These are phyloP conservation scores for Clarias batrachus DNA, from an alignment of 2,113 vertebrate genomes.

Conservation along the genomic window DNA sequence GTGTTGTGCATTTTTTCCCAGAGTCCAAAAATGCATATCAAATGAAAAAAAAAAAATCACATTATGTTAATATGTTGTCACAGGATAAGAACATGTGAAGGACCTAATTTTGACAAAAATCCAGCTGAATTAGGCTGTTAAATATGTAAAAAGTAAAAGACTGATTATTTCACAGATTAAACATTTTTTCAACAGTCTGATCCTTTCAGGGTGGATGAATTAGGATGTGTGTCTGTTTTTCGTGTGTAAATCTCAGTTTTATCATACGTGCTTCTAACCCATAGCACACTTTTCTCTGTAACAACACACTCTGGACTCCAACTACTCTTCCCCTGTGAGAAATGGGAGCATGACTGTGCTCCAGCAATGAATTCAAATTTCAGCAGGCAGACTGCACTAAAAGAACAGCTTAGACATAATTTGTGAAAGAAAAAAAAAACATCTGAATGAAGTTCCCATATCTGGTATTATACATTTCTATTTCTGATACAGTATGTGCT, in stretches of 20 bases:
- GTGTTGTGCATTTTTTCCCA: too few species aligned
- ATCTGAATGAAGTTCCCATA: neutral
- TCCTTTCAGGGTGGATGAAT: neutral
- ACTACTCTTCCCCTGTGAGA: slow-evolving; percentile 16
- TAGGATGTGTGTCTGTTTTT: neutral
- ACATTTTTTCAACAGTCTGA: neutral
- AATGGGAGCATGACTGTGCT: slow-evolving; percentile 19
- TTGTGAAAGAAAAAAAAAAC: slow-evolving; percentile 32
- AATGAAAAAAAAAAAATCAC: too few species aligned
- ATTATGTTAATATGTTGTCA: too few species aligned
- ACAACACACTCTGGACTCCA: neutral
- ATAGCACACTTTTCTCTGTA: neutral
- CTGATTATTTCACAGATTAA: neutral
- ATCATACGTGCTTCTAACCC: neutral
- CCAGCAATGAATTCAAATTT: slow-evolving; percentile 26
- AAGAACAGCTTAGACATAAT: slow-evolving; percentile 33
- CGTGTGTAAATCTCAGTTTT: neutral
- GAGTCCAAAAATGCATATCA: too few species aligned
- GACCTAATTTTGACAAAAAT: too few species aligned
- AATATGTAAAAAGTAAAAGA: neutral
- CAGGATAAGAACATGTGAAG: too few species aligned
- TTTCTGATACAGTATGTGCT: neutral
- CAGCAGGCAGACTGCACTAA: slow-evolving; percentile 17
- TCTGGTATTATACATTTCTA: neutral
- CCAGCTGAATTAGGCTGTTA: neutral